Evolutionary conservation across 2,888 invertebrate genomes (phyloP), one percentile per base, ranked within the genome.

Genomic region (Heliconius erato): DNA sequence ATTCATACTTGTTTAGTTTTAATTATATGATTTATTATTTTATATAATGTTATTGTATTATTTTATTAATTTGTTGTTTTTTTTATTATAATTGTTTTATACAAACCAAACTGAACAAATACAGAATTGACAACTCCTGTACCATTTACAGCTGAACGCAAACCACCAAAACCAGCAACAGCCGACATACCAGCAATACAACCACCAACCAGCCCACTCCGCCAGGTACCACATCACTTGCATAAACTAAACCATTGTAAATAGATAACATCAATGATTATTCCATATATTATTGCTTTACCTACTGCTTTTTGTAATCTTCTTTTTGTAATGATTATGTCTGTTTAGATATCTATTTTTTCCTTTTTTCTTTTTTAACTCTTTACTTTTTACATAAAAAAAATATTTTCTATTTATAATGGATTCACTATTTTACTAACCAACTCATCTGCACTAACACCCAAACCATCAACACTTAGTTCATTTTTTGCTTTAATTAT

Each of bases 131-230:
- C 65, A 80, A 76, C 82, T 81, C 80, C 67, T 74, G 72, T 84
- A 59, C 81, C 82, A 32, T 68, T 86, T 86, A 68, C 92, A 94
- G 93, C 89, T 93, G 85, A 94, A 94, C 88, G 94, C 95, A 79
- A 96, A 95, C 88, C 94, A 94, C 86, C 95, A 93, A 89, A 91
- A 91, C 88, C 94, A 89, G 86, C 93, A 89, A 83, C 94, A 92
- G 87, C 92, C 91, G 80, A 92, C 90, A 85, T 95, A 93, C 88
- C 92, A 92, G 86, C 94, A 94, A 84, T 91, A 94, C 85, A 95
- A 94, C 87, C 95, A 94, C 86, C 95, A 95, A 86, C 95, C 94
- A 6, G 89, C 94, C n/a, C 94, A 94, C 84, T 89, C 92, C 26
- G 86, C 92, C 80, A 93, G 95, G 95, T 95, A 86, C 87, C 79